These are phyloP conservation scores for Propsilocerus akamusi DNA, from an alignment of 1,140 invertebrate species.

Conservation along the genomic window DNA sequence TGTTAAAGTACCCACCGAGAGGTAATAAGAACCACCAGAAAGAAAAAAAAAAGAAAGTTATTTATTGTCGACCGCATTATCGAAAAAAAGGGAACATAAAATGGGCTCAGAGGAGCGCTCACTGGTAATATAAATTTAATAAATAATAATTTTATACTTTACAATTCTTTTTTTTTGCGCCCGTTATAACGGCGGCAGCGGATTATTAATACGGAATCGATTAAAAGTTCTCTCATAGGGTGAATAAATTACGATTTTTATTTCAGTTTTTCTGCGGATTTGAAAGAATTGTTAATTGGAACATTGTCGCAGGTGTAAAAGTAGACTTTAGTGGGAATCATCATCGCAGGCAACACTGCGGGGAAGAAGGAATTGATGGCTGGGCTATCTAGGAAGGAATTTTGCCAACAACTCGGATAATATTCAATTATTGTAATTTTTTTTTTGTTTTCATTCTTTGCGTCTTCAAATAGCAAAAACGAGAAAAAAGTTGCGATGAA, in stretches of 20 bases:
- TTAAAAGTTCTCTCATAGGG: conserved; percentile 6
- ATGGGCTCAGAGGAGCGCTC: too few species aligned
- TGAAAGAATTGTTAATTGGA: background rate
- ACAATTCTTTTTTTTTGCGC: background rate
- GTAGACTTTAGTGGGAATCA: background rate
- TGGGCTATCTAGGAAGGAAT: too few species aligned
- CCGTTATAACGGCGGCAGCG: background rate
- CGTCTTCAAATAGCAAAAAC: background rate
- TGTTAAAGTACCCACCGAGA: too few species aligned
- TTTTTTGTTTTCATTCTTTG: background rate
- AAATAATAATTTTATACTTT: conserved; percentile 1
- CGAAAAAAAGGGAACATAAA: background rate
- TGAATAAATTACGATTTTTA: conserved; percentile 6
- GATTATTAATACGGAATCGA: conserved; percentile 5
- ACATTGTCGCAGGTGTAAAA: background rate
- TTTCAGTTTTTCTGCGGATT: background rate
- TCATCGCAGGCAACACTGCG: background rate
- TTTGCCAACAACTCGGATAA: too few species aligned
- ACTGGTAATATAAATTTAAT: conserved; percentile 4
- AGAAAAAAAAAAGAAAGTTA: background rate
- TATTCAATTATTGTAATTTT: too few species aligned
- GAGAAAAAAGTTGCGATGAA: background rate
- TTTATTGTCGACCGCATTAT: conserved; percentile 3
- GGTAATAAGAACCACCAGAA: background rate
- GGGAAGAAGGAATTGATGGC: background rate